Base-by-base conservation (phyloP, 1,140 invertebrate genomes). In the Yoshiicerus persimilis region DNA sequence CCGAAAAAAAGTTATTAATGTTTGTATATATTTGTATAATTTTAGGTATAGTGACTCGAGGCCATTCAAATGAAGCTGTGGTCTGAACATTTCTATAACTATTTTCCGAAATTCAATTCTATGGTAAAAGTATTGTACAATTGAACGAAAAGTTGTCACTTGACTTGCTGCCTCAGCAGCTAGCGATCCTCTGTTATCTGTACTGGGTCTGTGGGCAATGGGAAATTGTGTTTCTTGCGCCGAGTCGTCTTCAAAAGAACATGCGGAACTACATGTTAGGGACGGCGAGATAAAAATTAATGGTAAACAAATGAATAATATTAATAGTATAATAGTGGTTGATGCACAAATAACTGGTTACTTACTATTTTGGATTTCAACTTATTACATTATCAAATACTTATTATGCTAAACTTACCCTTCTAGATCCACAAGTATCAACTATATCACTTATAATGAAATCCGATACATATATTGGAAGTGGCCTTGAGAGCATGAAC, bases 161-260 rank as follows among this genome's bases (percentile, higher is more conserved):
- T 56, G 47, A 56, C 47, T 56, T 56, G 47, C 47, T 56, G 47
- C n/a, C 47, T 56, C 47, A n/a, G 47, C 47, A n/a, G 47, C 47
- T 56, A 56, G 47, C n/a, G 47, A 56, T 56, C 6, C 47, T 56
- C 47, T 56, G 47, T 56, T 56, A 56, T 56, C 47, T n/a, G 20
- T 56, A 56, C 16, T 56, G 75, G 32, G 75, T 80, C 32, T 13
- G 75, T 80, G 75, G 83, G 88, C 87, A 30, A 90, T 90, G 90
- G 90, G 90, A 89, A 90, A 90, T 87, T 90, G 90, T 87, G 88
- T 90, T n/a, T 90, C 90, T 85, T 90, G 90, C 85, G 87, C 77
- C 87, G 90, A 89, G 62, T 56, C 77, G 47, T 88, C 89, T 64
- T 80, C 88, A 20, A 70, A 86, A 83, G 89, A 88, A 39, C 90